These are phyloP conservation scores for Achlya flavicornis DNA, from an alignment of 2,888 invertebrate species.

Conservation along the genomic window DNA sequence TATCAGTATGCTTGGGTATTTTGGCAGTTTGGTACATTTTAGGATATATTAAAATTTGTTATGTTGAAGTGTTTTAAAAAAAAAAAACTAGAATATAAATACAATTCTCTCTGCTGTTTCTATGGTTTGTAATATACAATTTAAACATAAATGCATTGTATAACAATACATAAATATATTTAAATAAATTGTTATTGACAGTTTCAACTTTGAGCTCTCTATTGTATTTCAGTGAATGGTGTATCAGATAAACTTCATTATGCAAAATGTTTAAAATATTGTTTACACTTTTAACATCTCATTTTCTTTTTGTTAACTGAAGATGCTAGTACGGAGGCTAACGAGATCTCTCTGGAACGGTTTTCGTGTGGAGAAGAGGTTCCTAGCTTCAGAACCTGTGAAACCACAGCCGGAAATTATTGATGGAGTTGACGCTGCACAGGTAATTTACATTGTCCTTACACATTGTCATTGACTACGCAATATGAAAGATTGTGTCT, in stretches of 20 bases:
- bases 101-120: too few species aligned
- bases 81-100: too few species aligned
- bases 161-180: not conserved
- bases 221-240: not conserved
- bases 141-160: not conserved
- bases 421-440: constrained; percentile 62
- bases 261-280: too few species aligned
- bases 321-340: constrained; percentile 72
- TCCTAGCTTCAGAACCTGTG: constrained; percentile 65
- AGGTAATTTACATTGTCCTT: constrained; percentile 46
- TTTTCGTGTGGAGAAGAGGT: constrained; percentile 57
- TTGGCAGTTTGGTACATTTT: too few species aligned
- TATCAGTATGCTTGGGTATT: not conserved
- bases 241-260: not conserved
- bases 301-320: constrained; percentile 27
- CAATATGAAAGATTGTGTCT: too few species aligned
- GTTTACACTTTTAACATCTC: not conserved
- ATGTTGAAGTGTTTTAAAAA: not conserved
- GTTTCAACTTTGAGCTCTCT: not conserved
- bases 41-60: too few species aligned
- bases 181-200: not conserved
- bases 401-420: constrained; percentile 57
- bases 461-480: not conserved
- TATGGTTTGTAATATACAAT: not conserved
- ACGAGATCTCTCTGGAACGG: constrained; percentile 66